These are phyloP conservation scores for Percopsis transmontana DNA, from an alignment of 2,113 vertebrate species.

Conservation along the genomic window DNA sequence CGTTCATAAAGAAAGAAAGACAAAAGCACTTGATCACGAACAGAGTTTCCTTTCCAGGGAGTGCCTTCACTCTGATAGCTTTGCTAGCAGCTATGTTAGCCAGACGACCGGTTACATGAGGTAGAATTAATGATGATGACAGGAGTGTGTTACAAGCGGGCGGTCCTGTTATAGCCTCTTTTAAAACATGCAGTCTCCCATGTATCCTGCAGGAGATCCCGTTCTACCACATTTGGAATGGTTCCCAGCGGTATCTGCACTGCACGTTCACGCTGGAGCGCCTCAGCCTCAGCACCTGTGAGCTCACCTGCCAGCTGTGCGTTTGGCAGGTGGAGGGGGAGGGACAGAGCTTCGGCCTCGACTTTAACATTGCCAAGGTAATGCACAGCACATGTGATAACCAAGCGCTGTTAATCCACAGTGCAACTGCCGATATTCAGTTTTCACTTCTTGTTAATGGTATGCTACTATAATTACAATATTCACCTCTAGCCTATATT, in stretches of 20 bases:
- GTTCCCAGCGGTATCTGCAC: constrained; percentile 92
- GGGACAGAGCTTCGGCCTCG: constrained; percentile 92
- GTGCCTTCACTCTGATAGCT: constrained; percentile 46
- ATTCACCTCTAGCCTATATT: too few species aligned
- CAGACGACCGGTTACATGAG: constrained; percentile 19
- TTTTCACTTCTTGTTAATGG: neutral
- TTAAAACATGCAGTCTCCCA: constrained; percentile 40
- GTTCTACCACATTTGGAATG: constrained; percentile 97
- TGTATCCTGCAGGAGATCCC: constrained; percentile 88
- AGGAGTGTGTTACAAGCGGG: constrained; percentile 28
- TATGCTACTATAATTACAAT: too few species aligned
- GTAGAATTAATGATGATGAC: constrained; percentile 56
- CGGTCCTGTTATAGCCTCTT: constrained; percentile 26
- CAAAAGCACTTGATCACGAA: constrained; percentile 13
- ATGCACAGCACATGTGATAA: neutral
- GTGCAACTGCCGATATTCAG: neutral
- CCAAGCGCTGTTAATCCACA: neutral
- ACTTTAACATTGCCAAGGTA: constrained; percentile 97
- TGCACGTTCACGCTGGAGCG: constrained; percentile 98
- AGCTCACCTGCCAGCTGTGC: constrained; percentile 97
- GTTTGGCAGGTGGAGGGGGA: constrained; percentile 99
- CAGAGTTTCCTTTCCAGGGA: constrained; percentile 17
- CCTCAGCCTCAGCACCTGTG: constrained; percentile 89
- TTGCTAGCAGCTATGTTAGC: constrained; percentile 19
- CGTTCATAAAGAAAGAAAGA: neutral